Base-by-base conservation (phyloP, 2,888 invertebrate species). In the Apoderus coryli region DNA sequence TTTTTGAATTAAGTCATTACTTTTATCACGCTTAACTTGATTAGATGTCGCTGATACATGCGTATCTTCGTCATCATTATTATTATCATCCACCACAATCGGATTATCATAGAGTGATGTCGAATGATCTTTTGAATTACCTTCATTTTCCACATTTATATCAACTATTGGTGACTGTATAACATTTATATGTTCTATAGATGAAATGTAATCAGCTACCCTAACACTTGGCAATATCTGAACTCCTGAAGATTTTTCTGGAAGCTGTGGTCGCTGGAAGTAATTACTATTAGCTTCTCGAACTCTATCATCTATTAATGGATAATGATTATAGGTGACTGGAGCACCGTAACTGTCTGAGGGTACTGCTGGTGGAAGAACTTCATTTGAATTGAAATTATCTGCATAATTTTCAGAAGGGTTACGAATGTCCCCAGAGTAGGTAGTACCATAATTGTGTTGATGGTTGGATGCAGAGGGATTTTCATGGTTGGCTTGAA, bases 141-240 rank as follows among this genome's bases (percentile, higher is more conserved):
- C 31, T 31, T 43, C 37, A 31, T 46, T 36, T 23, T 41, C 47
- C 4, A 57, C 48, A 29, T 64, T 63, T 23, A 75, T 56, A 44
- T 76, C 76, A 31, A 74, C 62, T n/a, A 74, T 46, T 10, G 76
- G 73, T 10, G 82, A 71, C 44, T 78, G 72, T 33, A 78, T 67
- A 31, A 72, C 65, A 40, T 75, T 73, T 23, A 76, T 65, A 52
- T 78, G 76, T 42, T 78, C 76, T 23, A 79, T 63, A 2, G 76
- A 73, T 23, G 77, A 72, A 1, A 76, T 61, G 44, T 67, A 78
- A 47, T 77, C 74, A 3, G 69, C 70, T 4, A 80, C 44, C 23
- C 74, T 72, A 29, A 79, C 61, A 47, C 78, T 77, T 44, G 72
- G 69, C 26, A 68, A 54, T 12, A 75, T 57, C 44, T 72, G 63